Evolutionary conservation across 2,797 vertebrate species (phyloP), one percentile per base, ranked within the genome.

Genomic region (Clarias laeviceps): DNA sequence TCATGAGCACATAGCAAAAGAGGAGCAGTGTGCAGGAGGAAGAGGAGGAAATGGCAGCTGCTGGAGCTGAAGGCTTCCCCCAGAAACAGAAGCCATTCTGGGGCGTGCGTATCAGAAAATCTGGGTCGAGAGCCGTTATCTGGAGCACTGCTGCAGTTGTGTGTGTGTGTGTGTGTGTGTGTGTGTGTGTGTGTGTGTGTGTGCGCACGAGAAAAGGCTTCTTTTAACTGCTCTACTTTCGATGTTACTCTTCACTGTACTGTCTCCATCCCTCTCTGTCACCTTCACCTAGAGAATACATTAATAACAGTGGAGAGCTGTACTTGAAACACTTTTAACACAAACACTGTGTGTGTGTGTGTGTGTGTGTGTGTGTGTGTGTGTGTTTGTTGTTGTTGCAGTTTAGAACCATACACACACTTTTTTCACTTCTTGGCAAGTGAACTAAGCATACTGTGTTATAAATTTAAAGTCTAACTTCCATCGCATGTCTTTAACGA

Each of bases 211-310:
- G 89, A 87, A 5, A 34, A 82, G 70, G 37, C 92, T 94, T 91
- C 93, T 92, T 94, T 94, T 95, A 95, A 94, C 94, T 95, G 95
- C 91, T 95, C 94, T 88, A 95, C 90, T 95, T 95, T 95, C 89
- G 24, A 59, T 54, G 45, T 57, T 82, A 89, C 57, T 57, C 88
- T 84, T 76, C 89, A 86, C 88, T 92, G 92, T 89, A 91, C 90
- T 91, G 92, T 85, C 90, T 91, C 90, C 91, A 94, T 93, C 90
- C 91, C 91, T 94, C 93, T 92, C 92, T 87, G 92, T 94, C 95
- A 95, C 93, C 94, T 94, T 94, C 87, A 94, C 85, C 91, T 84
- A 86, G 87, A 88, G 87, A 87, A 85, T 86, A 80, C 91, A 93
- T 94, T 92, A 92, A 94, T 93, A 94, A 93, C 85, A 91, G 82